Conservation (phyloP, 2,888 invertebrate species). For the Pachymerium ferrugineum region DNA sequence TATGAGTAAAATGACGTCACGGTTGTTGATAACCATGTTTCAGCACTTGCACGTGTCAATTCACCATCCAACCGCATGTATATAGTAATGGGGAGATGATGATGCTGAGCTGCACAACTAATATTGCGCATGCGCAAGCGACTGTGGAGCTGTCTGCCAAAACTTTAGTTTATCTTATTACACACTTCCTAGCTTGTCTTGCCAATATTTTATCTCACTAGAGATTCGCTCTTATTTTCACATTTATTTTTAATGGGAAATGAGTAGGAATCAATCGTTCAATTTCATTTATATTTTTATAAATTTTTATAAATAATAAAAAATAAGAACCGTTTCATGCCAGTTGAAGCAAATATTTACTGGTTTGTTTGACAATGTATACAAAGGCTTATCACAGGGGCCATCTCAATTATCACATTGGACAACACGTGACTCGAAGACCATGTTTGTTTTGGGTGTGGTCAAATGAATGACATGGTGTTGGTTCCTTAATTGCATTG, state of each 20-base stretch:
- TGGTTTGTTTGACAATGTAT: too few relatives aligned
- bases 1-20: neutral
- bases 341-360: too few relatives aligned
- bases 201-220: neutral
- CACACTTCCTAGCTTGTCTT: neutral
- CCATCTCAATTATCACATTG: too few relatives aligned
- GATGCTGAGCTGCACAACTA: neutral
- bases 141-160: neutral
- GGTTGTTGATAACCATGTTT: neutral
- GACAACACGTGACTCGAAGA: too few relatives aligned
- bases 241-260: neutral
- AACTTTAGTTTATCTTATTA: neutral
- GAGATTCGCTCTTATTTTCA: neutral
- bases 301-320: too few relatives aligned
- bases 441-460: neutral
- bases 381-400: too few relatives aligned
- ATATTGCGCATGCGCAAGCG: neutral
- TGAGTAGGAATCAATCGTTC: neutral
- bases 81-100: neutral
- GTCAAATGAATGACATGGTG: neutral
- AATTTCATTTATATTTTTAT: neutral
- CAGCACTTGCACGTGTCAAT: neutral
- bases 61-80: neutral
- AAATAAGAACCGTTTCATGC: too few relatives aligned
- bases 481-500: neutral